phyloP scores from a whole-genome alignment of 2,113 vertebrate species.

The Nipponia nippon region DNA sequence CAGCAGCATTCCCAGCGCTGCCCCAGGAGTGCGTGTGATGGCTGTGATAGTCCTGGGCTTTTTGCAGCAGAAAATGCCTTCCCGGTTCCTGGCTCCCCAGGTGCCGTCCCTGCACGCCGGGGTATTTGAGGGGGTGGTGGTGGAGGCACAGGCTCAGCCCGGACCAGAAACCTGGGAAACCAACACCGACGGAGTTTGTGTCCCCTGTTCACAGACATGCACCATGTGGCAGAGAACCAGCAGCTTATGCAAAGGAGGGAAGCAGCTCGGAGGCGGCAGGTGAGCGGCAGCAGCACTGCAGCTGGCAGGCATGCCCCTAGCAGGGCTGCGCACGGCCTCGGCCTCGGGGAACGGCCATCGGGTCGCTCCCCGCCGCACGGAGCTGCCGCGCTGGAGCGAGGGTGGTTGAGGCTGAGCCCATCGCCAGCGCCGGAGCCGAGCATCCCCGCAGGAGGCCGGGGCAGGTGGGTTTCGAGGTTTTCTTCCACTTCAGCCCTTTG shows the following conservation, averaged over 20 bases:
- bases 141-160: not conserved
- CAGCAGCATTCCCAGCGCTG: conserved; percentile 20
- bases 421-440: not conserved
- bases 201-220: no score
- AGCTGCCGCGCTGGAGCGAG: not conserved
- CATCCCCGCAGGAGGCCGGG: not conserved
- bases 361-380: not conserved
- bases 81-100: not conserved
- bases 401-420: not conserved
- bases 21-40: not conserved
- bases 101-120: rapidly evolving
- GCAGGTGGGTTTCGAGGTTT: not conserved
- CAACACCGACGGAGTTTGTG: no score
- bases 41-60: not conserved
- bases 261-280: not conserved
- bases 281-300: not conserved
- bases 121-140: no score
- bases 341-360: not conserved
- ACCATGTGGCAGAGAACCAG: not conserved
- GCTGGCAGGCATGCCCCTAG: not conserved
- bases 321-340: not conserved
- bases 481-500: not conserved
- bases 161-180: not conserved
- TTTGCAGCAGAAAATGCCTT: not conserved
- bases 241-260: not conserved